Percentiles rank a stretch among this genome's conserved stretches.
Conservation (phyloP, 92 coral and sea anemone species). For the Porites cylindrica region DNA sequence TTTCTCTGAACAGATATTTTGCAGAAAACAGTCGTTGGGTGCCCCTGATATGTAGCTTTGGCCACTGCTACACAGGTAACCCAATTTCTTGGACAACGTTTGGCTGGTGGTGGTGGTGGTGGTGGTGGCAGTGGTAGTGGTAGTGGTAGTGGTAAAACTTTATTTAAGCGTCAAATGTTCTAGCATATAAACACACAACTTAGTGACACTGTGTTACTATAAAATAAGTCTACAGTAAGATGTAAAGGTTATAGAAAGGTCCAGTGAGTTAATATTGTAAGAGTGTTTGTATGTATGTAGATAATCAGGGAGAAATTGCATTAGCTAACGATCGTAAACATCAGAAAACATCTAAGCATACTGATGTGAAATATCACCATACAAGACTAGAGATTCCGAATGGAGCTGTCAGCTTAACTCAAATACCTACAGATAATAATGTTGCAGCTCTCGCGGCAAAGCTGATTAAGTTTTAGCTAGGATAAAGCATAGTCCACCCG, state of each 20-base stretch:
- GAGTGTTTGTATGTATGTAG: conserved; percentile 34
- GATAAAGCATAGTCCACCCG: too few species aligned
- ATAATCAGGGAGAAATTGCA: conserved; percentile 40
- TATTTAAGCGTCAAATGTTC: too few species aligned
- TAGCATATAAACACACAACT: too few species aligned
- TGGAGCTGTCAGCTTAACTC: conserved; percentile 14
- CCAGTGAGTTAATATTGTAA: not conserved
- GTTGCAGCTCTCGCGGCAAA: not conserved
- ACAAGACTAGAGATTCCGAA: conserved; percentile 43
- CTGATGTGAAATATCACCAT: conserved; percentile 43
- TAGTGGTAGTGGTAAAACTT: too few species aligned
- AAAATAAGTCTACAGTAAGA: too few species aligned
- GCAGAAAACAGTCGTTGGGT: too few species aligned
- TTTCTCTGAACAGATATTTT: too few species aligned
- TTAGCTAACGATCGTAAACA: conserved; percentile 41
- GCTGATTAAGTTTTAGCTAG: too few species aligned
- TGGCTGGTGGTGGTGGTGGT: not conserved
- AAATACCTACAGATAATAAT: conserved; percentile 26
- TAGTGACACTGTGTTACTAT: too few species aligned
- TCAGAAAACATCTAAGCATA: conserved; percentile 51
- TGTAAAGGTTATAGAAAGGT: not conserved
- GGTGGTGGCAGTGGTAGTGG: too few species aligned
- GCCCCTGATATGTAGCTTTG: conserved; percentile 16
- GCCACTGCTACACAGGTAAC: conserved; percentile 30
- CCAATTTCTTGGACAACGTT: conserved; percentile 14